Evolutionary conservation across 2,113 vertebrate species (phyloP).

Genomic region (Seriola aureovittata): DNA sequence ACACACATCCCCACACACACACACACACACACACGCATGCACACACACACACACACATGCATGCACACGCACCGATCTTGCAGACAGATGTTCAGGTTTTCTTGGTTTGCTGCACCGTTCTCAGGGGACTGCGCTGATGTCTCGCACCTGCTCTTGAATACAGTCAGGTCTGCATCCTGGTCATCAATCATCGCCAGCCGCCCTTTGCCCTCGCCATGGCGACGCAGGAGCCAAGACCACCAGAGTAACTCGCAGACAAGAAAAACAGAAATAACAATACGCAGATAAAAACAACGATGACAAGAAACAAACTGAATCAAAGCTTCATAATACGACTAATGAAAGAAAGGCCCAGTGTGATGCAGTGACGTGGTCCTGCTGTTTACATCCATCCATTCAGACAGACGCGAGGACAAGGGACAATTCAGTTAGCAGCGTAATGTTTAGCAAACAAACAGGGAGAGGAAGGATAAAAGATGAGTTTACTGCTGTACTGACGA

Average conservation of each 20-base stretch:
- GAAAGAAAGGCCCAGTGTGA: too few species aligned
- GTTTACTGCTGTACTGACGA: too few species aligned
- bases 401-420: too few species aligned
- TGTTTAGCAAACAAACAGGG: too few species aligned
- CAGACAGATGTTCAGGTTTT: conserved; percentile 67
- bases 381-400: too few species aligned
- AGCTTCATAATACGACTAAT: background rate
- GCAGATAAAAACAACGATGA: background rate
- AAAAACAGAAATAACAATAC: background rate
- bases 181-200: conserved; percentile 58
- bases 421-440: too few species aligned
- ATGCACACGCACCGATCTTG: conserved; percentile 11
- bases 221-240: conserved; percentile 37
- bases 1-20: conserved; percentile 7
- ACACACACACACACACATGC: conserved; percentile 18
- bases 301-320: background rate
- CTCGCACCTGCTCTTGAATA: conserved; percentile 65
- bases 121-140: conserved; percentile 53
- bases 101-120: conserved; percentile 21
- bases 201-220: conserved; percentile 16
- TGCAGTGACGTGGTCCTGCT: too few species aligned
- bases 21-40: background rate
- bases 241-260: background rate
- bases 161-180: conserved; percentile 48
- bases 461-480: too few species aligned